Evolutionary conservation across 2,888 invertebrate species (phyloP).

Genomic region (Drosophila mulleri): DNA sequence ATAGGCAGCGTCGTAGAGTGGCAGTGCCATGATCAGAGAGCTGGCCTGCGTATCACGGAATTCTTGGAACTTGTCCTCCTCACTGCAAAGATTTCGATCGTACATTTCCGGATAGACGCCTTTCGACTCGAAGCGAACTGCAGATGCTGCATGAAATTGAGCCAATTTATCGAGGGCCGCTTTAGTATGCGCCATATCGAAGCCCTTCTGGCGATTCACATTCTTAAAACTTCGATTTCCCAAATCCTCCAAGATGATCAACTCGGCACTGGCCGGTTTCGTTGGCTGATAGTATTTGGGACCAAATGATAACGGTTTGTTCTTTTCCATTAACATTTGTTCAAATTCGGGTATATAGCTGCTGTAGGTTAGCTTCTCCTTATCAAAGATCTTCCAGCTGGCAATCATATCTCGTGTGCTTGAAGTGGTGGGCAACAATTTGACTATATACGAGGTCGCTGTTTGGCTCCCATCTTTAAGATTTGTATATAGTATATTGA

Average conservation of each 20-base stretch:
- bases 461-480: constrained; percentile 53
- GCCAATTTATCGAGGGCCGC: constrained; percentile 84
- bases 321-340: constrained; percentile 61
- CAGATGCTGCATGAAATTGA: constrained; percentile 85
- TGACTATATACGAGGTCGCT: constrained; percentile 69
- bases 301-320: constrained; percentile 65
- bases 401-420: constrained; percentile 58
- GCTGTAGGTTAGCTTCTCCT: constrained; percentile 78
- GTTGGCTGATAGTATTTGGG: constrained; percentile 62
- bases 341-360: constrained; percentile 79
- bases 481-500: background rate
- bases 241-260: constrained; percentile 82
- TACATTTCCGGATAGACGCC: constrained; percentile 72
- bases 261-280: constrained; percentile 28
- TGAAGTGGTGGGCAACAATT: constrained; percentile 59
- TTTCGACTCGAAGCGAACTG: constrained; percentile 82
- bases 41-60: constrained; percentile 53
- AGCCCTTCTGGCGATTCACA: constrained; percentile 66
- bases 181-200: constrained; percentile 84
- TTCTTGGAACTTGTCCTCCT: constrained; percentile 54
- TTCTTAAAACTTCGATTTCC: constrained; percentile 60
- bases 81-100: constrained; percentile 61
- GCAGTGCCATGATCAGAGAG: constrained; percentile 46
- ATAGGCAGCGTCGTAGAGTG: constrained; percentile 49
- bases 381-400: constrained; percentile 75